Evolutionary conservation across 2,113 vertebrate species (phyloP), one percentile per base, ranked within the genome.

Genomic region (Tetrao urogallus): DNA sequence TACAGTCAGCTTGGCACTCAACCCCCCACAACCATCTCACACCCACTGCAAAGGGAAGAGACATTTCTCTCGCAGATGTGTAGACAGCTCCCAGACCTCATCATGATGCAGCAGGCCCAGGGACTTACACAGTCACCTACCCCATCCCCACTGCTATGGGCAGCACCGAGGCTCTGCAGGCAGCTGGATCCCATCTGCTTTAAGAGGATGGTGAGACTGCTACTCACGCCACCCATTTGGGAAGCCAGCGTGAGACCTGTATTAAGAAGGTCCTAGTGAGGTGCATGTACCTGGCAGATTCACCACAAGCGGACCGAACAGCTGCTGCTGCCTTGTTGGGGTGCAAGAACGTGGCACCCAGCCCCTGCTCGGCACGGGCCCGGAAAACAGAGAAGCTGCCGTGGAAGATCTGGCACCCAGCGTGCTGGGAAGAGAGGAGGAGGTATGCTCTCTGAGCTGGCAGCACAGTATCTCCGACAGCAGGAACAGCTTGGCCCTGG

Each of bases 401-500:
- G 0, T 4, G 18, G 57, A 30, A 89, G 32, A 73, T 8, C 21
- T n/a, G 66, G 22, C 19, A 76, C 1, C 0, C 11, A 34, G 24
- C 15, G 8, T 6, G 7, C 0, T 21, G 14, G 6, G 38, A 27
- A 32, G 25, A 13, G 28, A 81, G 36, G 8, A 84, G 13, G 28
- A 24, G 56, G 45, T 52, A 42, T 17, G 52, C 52, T 17, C 27
- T 30, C 27, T 54, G 82, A 81, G 65, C 60, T 71, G 60, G 42
- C 64, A 89, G 52, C 15, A 11, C 72, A 72, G 16, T 84, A 32
- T 61, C 83, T 90, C 84, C 58, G 38, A 74, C 47, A 71, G 15
- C 38, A 60, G 85, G 91, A 90, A 94, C 91, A 90, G 56, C 72
- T 91, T 0, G 0, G 89, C 95, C 93, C 94, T 86, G 89, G 36